Base-by-base conservation (phyloP, 2,113 vertebrate genomes). In the Myrmecophaga tridactyla region DNA sequence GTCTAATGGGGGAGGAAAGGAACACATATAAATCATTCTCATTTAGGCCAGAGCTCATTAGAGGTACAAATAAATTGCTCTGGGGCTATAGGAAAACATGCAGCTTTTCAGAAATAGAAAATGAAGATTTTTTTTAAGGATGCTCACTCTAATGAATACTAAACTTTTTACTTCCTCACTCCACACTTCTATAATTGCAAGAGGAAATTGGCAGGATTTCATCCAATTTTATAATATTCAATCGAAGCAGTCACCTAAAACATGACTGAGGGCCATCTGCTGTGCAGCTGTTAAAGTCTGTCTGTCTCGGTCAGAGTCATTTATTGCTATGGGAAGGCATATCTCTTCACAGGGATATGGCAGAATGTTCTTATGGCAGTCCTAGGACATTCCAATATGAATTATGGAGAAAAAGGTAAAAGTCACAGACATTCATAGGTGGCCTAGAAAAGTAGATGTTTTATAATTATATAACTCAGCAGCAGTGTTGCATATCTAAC, bases 221-320 rank as follows among this genome's bases (percentile, higher is more conserved):
- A 96, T 95, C 78, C 69, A 94, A 89, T 97, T 97, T 97, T 95
- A 90, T 94, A 91, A 96, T 95, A 95, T 91, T 96, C 78, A 83
- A 11, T 94, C 0, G 7, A 97, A 97, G 76, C 94, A 96, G 94
- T 95, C 95, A 97, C 96, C 94, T 97, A 97, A 96, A 95, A 92
- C 94, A 95, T 76, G 96, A 97, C 92, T 80, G 96, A 95, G 73
- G 81, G 86, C 96, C 97, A 96, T 97, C 97, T 97, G 96, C 85
- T 83, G 20, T 96, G 90, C 63, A 90, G 92, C 96, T 95, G 78
- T 89, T 94, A 83, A 56, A 85, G 80, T 94, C 86, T 95, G 83
- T 95, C 94, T 96, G 86, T 95, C 94, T 97, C 18, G 0, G 86
- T 80, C 89, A 89, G 88, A 96, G 86, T 91, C 90, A 90, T 85